Evolutionary conservation across 2,113 vertebrate genomes (phyloP).

Genomic region (Sigmodon hispidus): DNA sequence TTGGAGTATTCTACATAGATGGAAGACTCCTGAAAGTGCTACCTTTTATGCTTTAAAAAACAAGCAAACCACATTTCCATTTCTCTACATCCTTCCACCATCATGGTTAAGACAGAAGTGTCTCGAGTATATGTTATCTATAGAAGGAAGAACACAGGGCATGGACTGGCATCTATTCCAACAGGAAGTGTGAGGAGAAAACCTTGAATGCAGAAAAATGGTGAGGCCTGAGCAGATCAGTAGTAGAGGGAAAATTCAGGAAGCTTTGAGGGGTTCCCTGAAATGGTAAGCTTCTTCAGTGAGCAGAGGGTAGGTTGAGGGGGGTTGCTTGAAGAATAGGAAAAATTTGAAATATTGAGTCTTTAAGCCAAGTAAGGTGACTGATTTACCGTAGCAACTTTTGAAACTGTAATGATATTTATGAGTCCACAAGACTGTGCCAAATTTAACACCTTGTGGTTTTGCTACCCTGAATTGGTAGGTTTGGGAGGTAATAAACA

Average conservation of each 20-base stretch:
- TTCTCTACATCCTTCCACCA: not conserved
- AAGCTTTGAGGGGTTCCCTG: not conserved
- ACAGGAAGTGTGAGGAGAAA: not conserved
- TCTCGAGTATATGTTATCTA: not conserved
- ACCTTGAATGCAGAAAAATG: not conserved
- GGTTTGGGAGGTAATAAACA: not conserved
- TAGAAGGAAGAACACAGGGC: not conserved
- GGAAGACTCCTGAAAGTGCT: not conserved
- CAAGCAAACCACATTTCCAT: not conserved
- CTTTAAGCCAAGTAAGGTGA: slow-evolving; percentile 8
- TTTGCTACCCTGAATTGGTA: not conserved
- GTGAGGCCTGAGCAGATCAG: not conserved
- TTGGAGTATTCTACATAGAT: not conserved
- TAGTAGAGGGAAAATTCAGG: not conserved
- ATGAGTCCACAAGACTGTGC: not conserved
- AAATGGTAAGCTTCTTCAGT: not conserved
- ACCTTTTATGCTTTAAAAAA: not conserved
- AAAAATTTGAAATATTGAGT: slow-evolving; percentile 15
- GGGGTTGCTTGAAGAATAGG: not conserved
- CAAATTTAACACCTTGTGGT: not conserved
- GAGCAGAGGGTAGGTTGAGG: not conserved
- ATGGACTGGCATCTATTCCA: not conserved
- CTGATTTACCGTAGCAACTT: not conserved
- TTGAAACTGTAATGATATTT: not conserved
- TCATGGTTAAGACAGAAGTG: not conserved